Conservation (phyloP, 2,797 vertebrate species). For the Diplodus sargus region DNA sequence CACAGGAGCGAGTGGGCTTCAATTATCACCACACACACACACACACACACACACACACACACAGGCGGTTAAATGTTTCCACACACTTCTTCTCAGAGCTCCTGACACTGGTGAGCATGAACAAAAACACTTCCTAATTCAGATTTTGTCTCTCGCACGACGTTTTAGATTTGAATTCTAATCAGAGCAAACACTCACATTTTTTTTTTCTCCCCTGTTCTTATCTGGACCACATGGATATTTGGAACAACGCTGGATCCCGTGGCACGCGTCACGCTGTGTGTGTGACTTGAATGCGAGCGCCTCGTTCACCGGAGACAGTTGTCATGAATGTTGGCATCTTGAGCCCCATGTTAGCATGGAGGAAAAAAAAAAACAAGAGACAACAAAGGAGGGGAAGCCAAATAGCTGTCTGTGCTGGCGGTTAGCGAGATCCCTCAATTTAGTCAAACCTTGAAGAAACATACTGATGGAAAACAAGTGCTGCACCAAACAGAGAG, state of each 20-base stretch:
- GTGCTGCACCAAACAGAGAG: background rate
- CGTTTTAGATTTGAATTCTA: conserved; percentile 4
- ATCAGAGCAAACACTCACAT: conserved; percentile 33
- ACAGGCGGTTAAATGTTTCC: conserved; percentile 44
- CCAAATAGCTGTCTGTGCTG: conserved; percentile 46
- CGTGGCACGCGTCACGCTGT: conserved; percentile 22
- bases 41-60: conserved; percentile 4
- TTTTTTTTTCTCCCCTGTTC: conserved; percentile 3
- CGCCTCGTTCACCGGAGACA: conserved; percentile 35
- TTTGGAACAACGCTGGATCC: conserved; percentile 41
- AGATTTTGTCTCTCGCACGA: conserved; percentile 21
- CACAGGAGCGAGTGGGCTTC: conserved; percentile 67
- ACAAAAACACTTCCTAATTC: conserved; percentile 21
- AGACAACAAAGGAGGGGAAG: conserved; percentile 44
- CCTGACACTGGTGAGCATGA: conserved; percentile 36
- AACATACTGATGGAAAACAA: conserved; percentile 28
- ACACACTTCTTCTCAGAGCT: conserved; percentile 28
- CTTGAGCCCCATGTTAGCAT: conserved; percentile 35
- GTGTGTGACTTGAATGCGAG: conserved; percentile 48
- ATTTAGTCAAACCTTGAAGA: conserved; percentile 46
- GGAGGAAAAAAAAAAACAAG: conserved; percentile 40
- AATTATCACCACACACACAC: conserved; percentile 72
- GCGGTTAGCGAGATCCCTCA: conserved; percentile 39
- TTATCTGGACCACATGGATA: conserved; percentile 45
- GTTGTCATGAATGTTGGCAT: conserved; percentile 53